These are phyloP conservation scores for Tapirus terrestris DNA, from an alignment of 2,113 vertebrate species.

Conservation along the genomic window DNA sequence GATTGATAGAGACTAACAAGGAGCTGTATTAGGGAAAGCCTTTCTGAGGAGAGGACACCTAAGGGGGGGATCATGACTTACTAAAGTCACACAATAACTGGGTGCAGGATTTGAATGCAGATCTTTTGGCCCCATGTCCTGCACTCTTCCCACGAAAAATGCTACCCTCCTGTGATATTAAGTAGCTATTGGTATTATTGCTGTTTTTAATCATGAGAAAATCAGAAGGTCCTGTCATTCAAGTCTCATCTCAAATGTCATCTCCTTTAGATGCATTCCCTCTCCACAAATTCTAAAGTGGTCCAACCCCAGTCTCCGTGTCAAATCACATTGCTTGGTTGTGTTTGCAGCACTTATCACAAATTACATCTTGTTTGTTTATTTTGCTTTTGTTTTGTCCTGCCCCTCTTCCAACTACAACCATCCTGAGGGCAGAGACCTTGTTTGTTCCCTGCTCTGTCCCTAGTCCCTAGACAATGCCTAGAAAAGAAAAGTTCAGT, in stretches of 20 bases:
- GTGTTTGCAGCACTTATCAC: neutral
- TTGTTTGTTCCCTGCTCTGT: neutral
- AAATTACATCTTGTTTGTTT: neutral
- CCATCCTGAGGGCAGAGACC: neutral
- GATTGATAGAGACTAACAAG: neutral
- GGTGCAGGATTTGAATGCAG: neutral
- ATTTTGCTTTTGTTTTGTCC: neutral
- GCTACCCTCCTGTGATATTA: neutral
- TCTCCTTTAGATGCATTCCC: neutral
- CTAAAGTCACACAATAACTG: neutral
- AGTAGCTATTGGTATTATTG: neutral
- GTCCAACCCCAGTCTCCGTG: neutral
- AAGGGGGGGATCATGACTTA: neutral
- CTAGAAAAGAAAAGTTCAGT: neutral
- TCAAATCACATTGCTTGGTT: neutral
- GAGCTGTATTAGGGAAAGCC: neutral
- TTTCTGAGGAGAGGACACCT: neutral
- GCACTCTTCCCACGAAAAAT: neutral
- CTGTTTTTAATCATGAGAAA: slow-evolving; percentile 22
- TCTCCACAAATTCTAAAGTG: neutral
- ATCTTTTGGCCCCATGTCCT: neutral
- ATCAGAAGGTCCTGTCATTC: neutral
- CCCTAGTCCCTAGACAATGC: neutral
- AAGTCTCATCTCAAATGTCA: neutral
- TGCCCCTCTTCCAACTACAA: neutral